These are phyloP conservation scores for Neoarius graeffei DNA, from an alignment of 2,113 vertebrate species.

Conservation along the genomic window DNA sequence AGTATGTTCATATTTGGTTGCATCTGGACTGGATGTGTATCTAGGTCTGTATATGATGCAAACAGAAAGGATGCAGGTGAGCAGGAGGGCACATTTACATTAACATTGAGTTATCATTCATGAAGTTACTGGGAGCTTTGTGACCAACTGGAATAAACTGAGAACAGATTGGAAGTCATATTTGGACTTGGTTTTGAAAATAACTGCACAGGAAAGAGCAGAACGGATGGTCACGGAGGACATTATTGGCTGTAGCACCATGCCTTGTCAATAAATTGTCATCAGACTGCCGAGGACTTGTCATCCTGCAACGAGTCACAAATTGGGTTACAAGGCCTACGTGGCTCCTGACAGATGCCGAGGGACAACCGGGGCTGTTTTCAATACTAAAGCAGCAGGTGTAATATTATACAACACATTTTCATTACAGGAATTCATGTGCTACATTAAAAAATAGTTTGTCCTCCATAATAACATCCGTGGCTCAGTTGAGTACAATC, in stretches of 20 bases:
- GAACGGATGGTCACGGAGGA: background rate
- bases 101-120: conserved; percentile 43
- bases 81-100: background rate
- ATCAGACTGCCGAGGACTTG: conserved; percentile 1
- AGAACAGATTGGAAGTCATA: conserved; percentile 34
- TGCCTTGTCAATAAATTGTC: conserved; percentile 21
- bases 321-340: conserved; percentile 32
- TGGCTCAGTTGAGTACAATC: background rate
- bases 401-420: background rate
- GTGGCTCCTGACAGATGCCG: conserved; percentile 23
- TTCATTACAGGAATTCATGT: background rate
- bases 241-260: conserved; percentile 20
- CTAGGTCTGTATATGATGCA: background rate
- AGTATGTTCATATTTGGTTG: background rate
- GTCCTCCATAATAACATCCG: background rate
- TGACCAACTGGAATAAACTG: conserved; percentile 36
- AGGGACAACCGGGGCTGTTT: conserved; percentile 15
- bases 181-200: background rate
- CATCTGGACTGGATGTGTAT: no score
- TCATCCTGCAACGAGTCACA: conserved; percentile 28
- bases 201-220: background rate
- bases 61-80: background rate
- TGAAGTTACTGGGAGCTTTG: conserved; percentile 20
- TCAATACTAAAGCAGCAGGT: background rate
- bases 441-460: background rate